Base-by-base conservation (phyloP, 2,888 invertebrate genomes). In the Plemyria rubiginata region DNA sequence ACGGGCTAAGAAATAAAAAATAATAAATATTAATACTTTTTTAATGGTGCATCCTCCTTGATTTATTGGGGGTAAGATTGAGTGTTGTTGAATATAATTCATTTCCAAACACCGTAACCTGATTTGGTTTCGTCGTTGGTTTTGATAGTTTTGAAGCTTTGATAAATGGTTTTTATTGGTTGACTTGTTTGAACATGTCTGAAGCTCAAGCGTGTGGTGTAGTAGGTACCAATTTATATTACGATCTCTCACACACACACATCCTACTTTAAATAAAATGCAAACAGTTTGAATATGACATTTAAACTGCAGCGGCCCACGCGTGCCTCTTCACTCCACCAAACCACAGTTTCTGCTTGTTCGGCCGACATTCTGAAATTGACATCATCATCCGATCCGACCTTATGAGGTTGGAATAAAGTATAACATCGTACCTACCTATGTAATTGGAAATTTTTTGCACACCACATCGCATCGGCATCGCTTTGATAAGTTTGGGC, bases 141-240 rank as follows among this genome's bases (percentile, higher is more conserved):
- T 22, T 22, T 22, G 22, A 22, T 22, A 3, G 22, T 22, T 22
- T 22, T 22, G 22, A 22, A 22, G 22, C 22, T 22, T 22, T 22
- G 22, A 22, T 22, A 22, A 22, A 22, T 22, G 22, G 22, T 1
- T 22, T 2, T 22, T 22, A 22, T 22, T 22, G 3, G 22, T 22
- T 22, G 22, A 63, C 63, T 54, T 65, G 70, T 70, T 66, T 63
- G 67, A 53, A 59, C 73, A 55, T 63, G 67, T 68, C 70, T 84
- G 82, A 85, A 84, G 76, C 85, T 92, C 91, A 70, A 94, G 93
- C 72, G 91, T 92, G 70, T 92, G 93, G 77, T 94, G 93, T 61
- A 94, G 93, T 3, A 4, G 28, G 28, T 48, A n/a, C n/a, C n/a
- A n/a, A n/a, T n/a, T n/a, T n/a, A 12, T n/a, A 12, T 53, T 94